A percentile compares a stretch with the other conserved stretches of the same genome.
phyloP scores from a whole-genome alignment of 2,888 invertebrate genomes.

The Drosophila prolongata region DNA sequence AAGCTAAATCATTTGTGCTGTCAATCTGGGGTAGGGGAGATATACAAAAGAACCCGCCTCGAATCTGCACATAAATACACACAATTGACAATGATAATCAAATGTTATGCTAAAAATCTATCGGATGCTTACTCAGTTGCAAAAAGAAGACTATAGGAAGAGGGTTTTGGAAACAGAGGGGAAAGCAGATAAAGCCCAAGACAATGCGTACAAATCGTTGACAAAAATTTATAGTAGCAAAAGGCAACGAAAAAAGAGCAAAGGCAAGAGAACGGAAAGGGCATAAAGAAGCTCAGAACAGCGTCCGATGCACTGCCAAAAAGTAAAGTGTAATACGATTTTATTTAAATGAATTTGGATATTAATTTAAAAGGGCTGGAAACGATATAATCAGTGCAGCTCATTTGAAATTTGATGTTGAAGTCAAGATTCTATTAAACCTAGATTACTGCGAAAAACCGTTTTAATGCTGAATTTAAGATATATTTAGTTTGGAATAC shows the following conservation, averaged over 20 bases:
- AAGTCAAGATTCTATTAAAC: too few species aligned
- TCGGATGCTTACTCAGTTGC: constrained; percentile 42
- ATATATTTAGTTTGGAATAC: too few species aligned
- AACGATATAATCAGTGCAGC: too few species aligned
- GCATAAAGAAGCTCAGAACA: constrained; percentile 1
- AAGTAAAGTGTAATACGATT: neutral
- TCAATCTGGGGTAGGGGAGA: constrained; percentile 44
- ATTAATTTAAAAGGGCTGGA: too few species aligned
- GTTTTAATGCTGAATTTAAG: too few species aligned
- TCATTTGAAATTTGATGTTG: too few species aligned
- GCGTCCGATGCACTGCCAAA: constrained; percentile 1
- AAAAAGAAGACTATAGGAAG: constrained; percentile 2
- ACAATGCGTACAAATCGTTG: constrained; percentile 81
- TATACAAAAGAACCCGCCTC: constrained; percentile 64
- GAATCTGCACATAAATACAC: constrained; percentile 57
- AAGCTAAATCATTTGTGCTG: constrained; percentile 74
- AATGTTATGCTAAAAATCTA: constrained; percentile 78
- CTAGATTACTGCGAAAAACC: too few species aligned
- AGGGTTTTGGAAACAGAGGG: neutral
- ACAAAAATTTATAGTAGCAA: constrained; percentile 79
- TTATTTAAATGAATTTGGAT: too few species aligned
- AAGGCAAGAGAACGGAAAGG: constrained; percentile 18
- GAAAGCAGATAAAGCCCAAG: constrained; percentile 31
- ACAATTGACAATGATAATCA: constrained; percentile 78
- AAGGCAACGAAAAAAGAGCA: constrained; percentile 27